Percentiles rank a stretch among this genome's conserved stretches.
Conservation (phyloP, 2,797 vertebrate species). For the Sorex maritimensis region DNA sequence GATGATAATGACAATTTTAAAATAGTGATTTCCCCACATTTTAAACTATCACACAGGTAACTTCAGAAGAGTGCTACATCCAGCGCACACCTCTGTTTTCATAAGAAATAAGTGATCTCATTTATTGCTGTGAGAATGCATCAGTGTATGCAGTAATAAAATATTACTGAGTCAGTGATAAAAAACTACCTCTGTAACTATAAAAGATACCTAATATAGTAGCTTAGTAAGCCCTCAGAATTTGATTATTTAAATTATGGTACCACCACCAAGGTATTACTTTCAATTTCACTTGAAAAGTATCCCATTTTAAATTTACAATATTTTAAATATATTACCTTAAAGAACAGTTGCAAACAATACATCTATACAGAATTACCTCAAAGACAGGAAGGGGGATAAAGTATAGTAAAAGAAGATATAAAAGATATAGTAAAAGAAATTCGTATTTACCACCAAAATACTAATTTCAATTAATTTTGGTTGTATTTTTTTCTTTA, state of each 20-base stretch:
- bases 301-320: constrained; percentile 56
- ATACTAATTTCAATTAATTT: constrained; percentile 57
- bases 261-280: constrained; percentile 46
- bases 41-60: constrained; percentile 40
- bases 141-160: constrained; percentile 68
- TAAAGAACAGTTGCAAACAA: constrained; percentile 53
- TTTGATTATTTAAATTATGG: constrained; percentile 65
- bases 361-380: constrained; percentile 47
- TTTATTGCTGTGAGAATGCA: constrained; percentile 73
- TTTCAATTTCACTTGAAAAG: constrained; percentile 68
- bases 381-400: background rate
- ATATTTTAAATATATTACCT: constrained; percentile 37
- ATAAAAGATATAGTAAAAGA: constrained; percentile 51
- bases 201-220: constrained; percentile 48
- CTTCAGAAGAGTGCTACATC: constrained; percentile 62
- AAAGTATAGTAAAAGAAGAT: too few relatives aligned
- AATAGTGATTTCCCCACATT: constrained; percentile 17
- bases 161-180: constrained; percentile 53
- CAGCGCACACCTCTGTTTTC: constrained; percentile 57
- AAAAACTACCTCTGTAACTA: constrained; percentile 57
- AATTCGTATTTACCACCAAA: constrained; percentile 61
- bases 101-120: constrained; percentile 76
- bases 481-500: constrained; percentile 56
- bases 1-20: background rate
- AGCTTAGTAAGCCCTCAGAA: constrained; percentile 50